Percentiles rank a stretch among this genome's conserved stretches.
Evolutionary conservation across 2,888 invertebrate genomes (phyloP).

Genomic region (Idaea dimidiata): DNA sequence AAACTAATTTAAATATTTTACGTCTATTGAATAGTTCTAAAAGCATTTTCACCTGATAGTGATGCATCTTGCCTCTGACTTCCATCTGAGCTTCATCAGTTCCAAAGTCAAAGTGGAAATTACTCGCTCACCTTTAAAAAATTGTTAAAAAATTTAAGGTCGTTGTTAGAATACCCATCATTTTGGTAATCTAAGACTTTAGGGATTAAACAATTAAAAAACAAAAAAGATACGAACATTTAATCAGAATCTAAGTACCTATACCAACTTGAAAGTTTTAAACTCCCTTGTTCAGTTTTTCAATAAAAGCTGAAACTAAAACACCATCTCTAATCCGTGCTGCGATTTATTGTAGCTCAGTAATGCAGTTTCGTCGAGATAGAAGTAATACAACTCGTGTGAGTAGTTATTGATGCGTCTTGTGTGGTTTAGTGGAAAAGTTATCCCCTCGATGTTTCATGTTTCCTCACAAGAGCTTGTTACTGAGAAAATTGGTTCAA

Average conservation of each 20-base stretch:
- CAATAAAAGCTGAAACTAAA: constrained; percentile 1
- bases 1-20: no score
- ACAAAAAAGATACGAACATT: neutral
- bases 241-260: constrained; percentile 9
- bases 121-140: no score
- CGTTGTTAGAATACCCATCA: no score
- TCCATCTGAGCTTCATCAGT: no score
- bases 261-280: constrained; percentile 11
- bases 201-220: no score
- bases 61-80: no score
- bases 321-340: constrained; percentile 18
- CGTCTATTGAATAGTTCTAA: no score
- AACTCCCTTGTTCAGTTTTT: neutral
- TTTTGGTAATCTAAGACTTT: no score
- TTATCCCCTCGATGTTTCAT: constrained; percentile 31
- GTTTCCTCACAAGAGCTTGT: constrained; percentile 11
- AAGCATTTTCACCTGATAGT: no score
- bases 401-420: constrained; percentile 37
- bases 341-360: constrained; percentile 33
- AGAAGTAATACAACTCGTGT: constrained; percentile 17
- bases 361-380: constrained; percentile 36
- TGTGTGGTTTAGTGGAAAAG: constrained; percentile 40
- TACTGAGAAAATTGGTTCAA: neutral
- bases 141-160: no score
- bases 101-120: no score